Conservation (phyloP, 2,888 invertebrate genomes). For the Pteria penguin region DNA sequence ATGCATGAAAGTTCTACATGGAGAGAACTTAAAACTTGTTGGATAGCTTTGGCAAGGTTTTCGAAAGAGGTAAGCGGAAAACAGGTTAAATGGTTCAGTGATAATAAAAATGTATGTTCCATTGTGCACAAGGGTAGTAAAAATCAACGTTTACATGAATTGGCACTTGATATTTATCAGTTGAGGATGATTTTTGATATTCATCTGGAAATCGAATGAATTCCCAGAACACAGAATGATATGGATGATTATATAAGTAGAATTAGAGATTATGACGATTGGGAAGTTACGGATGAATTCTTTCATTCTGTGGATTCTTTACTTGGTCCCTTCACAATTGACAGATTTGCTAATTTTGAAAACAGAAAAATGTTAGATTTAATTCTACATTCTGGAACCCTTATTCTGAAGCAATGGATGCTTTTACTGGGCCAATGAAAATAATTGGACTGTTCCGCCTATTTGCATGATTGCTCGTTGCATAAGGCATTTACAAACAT, state of each 20-base stretch:
- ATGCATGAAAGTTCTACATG: conserved; percentile 1
- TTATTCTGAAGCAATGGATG: conserved; percentile 19
- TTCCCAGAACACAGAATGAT: conserved; percentile 19
- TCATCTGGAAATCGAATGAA: conserved; percentile 18
- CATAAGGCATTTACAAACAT: conserved; percentile 15
- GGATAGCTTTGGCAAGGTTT: conserved; percentile 2
- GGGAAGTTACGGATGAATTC: conserved; percentile 14
- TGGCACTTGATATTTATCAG: conserved; percentile 12
- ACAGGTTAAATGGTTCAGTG: conserved; percentile 9
- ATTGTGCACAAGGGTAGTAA: conserved; percentile 24
- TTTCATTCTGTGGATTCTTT: conserved; percentile 31
- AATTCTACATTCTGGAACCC: conserved; percentile 34
- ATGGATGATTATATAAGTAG: conserved; percentile 30
- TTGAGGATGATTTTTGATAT: neutral
- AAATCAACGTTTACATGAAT: conserved; percentile 12
- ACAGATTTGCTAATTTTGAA: conserved; percentile 32
- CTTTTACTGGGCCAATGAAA: no score
- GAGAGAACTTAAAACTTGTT: conserved; percentile 12
- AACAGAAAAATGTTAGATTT: conserved; percentile 37
- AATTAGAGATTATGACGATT: conserved; percentile 37
- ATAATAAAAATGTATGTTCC: conserved; percentile 20
- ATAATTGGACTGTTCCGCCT: no score
- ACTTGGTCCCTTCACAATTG: conserved; percentile 38
- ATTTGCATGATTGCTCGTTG: conserved; percentile 4
- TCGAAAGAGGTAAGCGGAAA: neutral